These are phyloP conservation scores for Agrypnia vestita DNA, from an alignment of 1,140 invertebrate genomes.

Conservation along the genomic window DNA sequence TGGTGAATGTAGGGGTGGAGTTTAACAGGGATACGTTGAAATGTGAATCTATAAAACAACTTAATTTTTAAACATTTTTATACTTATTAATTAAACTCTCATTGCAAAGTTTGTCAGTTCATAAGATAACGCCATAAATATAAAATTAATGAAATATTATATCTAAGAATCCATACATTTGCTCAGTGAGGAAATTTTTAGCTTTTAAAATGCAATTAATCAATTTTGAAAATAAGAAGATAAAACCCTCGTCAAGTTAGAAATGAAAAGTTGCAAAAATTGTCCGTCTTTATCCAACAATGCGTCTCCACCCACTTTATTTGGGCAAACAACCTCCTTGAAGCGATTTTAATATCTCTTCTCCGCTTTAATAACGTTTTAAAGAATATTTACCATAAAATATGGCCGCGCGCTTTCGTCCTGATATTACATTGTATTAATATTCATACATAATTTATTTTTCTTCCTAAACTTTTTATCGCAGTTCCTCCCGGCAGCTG, in stretches of 20 bases:
- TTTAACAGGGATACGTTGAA: no score
- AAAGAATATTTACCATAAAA: slow-evolving; percentile 59
- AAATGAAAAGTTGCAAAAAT: slow-evolving; percentile 4
- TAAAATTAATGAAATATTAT: no score
- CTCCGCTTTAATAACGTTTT: slow-evolving; percentile 57
- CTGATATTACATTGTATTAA: slow-evolving; percentile 60
- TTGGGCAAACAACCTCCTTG: slow-evolving; percentile 42
- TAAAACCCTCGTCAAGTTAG: slow-evolving; percentile 29
- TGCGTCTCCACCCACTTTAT: slow-evolving; percentile 42
- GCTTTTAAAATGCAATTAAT: neutral
- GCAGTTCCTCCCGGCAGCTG: slow-evolving; percentile 47
- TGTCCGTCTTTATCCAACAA: slow-evolving; percentile 22
- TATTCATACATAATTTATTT: slow-evolving; percentile 62
- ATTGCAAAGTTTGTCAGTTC: no score
- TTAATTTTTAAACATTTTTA: no score
- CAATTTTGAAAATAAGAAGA: neutral
- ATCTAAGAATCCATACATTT: no score
- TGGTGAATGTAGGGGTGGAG: no score
- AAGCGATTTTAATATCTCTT: slow-evolving; percentile 43
- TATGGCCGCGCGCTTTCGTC: slow-evolving; percentile 51
- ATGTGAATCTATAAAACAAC: no score
- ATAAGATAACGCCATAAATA: no score
- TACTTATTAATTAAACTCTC: no score
- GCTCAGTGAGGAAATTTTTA: no score
- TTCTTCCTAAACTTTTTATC: slow-evolving; percentile 59